Evolutionary conservation across 2,888 invertebrate species (phyloP).

Genomic region (Polyommatus icarus): DNA sequence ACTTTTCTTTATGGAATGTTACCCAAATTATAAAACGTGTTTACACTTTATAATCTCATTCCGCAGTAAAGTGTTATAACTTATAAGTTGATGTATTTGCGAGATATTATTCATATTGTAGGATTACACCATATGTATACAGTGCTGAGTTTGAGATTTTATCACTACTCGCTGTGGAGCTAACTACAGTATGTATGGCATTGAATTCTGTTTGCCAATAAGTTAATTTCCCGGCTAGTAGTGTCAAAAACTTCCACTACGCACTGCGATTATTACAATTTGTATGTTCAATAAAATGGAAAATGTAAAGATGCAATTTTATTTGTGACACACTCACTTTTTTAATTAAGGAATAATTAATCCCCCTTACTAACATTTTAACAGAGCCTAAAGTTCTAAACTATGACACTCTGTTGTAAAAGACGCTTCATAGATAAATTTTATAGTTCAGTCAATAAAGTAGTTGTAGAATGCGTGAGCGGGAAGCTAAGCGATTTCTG

Average conservation of each 20-base stretch:
- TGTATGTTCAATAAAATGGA: conserved; percentile 24
- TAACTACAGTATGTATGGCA: not conserved
- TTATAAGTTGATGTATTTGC: not conserved
- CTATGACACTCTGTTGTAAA: too few relatives aligned
- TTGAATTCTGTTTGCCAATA: too few relatives aligned
- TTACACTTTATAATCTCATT: not conserved
- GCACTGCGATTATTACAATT: not conserved
- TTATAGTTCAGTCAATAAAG: too few relatives aligned
- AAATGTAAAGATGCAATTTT: conserved; percentile 1
- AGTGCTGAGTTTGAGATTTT: not conserved
- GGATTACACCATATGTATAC: conserved; percentile 12
- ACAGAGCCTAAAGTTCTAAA: too few relatives aligned
- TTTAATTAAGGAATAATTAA: not conserved
- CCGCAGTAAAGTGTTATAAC: not conserved
- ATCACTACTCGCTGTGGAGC: not conserved
- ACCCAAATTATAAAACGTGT: not conserved
- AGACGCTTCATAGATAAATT: too few relatives aligned
- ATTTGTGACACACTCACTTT: not conserved
- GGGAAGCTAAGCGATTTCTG: too few relatives aligned
- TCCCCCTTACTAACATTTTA: not conserved
- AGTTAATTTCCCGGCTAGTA: not conserved
- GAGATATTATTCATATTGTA: not conserved
- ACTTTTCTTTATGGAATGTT: not conserved
- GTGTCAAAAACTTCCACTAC: not conserved
- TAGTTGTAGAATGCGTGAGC: too few relatives aligned